These are phyloP conservation scores for Peribatodes rhomboidaria DNA, from an alignment of 2,888 invertebrate species.

Conservation along the genomic window DNA sequence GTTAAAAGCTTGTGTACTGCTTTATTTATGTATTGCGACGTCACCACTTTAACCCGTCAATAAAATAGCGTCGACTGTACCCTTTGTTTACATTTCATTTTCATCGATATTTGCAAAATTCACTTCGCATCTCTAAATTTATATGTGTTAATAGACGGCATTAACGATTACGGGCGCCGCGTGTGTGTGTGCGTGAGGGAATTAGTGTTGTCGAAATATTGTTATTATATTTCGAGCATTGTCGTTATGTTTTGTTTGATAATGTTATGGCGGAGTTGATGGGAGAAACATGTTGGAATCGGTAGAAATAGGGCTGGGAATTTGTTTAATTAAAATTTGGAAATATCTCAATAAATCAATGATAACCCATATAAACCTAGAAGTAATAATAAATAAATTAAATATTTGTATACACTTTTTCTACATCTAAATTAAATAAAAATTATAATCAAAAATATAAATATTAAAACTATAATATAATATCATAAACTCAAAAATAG, in stretches of 20 bases:
- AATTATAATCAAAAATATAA: too few species aligned
- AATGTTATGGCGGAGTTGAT: constrained; percentile 35
- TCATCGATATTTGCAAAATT: constrained; percentile 72
- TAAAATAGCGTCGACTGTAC: constrained; percentile 51
- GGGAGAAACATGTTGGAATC: constrained; percentile 35
- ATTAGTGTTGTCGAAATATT: constrained; percentile 62
- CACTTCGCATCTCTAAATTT: constrained; percentile 72
- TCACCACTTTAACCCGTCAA: constrained; percentile 59
- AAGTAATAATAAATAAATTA: too few species aligned
- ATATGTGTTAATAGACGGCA: constrained; percentile 71
- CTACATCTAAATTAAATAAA: too few species aligned
- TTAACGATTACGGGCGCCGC: constrained; percentile 63
- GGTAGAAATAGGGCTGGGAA: constrained; percentile 19
- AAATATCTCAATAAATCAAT: constrained; percentile 3
- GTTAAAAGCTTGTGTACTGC: not conserved
- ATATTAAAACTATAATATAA: too few species aligned
- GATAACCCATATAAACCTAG: not conserved
- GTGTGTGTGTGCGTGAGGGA: constrained; percentile 57
- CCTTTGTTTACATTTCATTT: constrained; percentile 70
- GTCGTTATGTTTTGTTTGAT: constrained; percentile 59
- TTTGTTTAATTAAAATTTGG: constrained; percentile 28
- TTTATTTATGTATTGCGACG: constrained; percentile 36
- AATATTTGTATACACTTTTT: too few species aligned
- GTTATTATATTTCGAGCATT: constrained; percentile 60
- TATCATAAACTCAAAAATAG: too few species aligned